Base-by-base conservation (phyloP, 1,140 invertebrate species). In the Chymomyza costata region DNA sequence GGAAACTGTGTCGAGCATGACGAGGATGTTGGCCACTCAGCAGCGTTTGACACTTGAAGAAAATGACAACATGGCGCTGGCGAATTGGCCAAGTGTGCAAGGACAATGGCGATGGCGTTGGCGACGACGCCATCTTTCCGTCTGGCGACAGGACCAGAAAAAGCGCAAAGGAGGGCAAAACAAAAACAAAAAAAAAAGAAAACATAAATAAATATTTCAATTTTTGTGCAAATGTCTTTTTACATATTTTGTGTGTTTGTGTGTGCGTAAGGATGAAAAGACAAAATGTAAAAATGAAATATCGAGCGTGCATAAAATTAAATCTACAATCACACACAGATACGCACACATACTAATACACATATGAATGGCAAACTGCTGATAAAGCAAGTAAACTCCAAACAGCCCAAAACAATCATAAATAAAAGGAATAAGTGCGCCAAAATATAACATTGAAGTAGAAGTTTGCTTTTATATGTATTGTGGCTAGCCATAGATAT, bases 31-130 rank as follows among this genome's bases (percentile, higher is more conserved):
- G 71, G 71, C 71, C 73, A 78, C 71, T 78, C 71, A 78, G 63
- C 66, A 63, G 14, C 71, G 73, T 60, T 78, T 78, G 71, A 71
- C 66, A 78, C 73, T 78, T 70, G 71, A 71, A 70, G 71, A 66
- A 65, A 65, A 65, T 65, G 61, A 65, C 61, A 65, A 56, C 55
- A 60, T 64, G 60, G 49, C 8, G 21, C 21, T 25, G 21, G 21
- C 21, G 21, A 25, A 5, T 25, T 8, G 8, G 21, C 3, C 21
- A 3, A 25, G 8, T 49, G 58, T 43, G 52, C 61, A 78, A 78
- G 71, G 73, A 80, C 73, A 80, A 48, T n/a, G 73, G 51, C 71
- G 80, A 78, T 73, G 71, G 80, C 70, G 78, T 65, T 61, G 61
- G 56, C 54, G 54, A 67, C 51, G 59, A 41, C 53, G 44, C n/a